These are phyloP conservation scores for Drosophila formosana DNA, from an alignment of 2,888 invertebrate species.

Conservation along the genomic window DNA sequence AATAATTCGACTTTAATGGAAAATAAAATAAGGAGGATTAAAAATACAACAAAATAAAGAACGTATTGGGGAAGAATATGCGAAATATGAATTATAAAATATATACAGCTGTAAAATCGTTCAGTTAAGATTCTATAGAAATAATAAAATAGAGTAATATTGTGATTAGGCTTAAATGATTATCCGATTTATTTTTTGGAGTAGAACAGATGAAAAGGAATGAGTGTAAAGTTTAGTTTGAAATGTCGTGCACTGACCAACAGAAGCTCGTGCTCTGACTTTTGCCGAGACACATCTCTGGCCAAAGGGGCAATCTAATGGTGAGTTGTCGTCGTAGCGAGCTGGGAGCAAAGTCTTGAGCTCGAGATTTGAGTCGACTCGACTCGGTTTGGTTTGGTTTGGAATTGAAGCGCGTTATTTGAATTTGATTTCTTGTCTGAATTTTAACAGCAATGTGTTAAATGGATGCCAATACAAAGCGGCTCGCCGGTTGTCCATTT, in stretches of 20 bases:
- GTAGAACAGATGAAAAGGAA: too few species aligned
- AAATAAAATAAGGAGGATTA: too few species aligned
- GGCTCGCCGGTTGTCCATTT: constrained; percentile 37
- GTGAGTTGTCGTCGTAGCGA: constrained; percentile 16
- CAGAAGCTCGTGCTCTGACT: neutral
- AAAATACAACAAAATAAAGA: too few species aligned
- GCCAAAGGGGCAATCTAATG: constrained; percentile 15
- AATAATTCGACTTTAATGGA: too few species aligned
- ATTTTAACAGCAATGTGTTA: constrained; percentile 82
- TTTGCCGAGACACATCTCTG: constrained; percentile 2
- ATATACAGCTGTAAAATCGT: too few species aligned
- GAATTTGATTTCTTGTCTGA: constrained; percentile 78
- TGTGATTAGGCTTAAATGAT: too few species aligned
- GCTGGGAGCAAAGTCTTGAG: neutral
- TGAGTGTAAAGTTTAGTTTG: too few species aligned
- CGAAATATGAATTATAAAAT: too few species aligned
- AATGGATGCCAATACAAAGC: constrained; percentile 78
- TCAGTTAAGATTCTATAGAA: too few species aligned
- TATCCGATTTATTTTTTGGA: too few species aligned
- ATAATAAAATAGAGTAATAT: too few species aligned
- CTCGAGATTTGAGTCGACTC: neutral
- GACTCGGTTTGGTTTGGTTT: constrained; percentile 10
- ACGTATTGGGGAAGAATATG: too few species aligned
- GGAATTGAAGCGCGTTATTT: constrained; percentile 76
- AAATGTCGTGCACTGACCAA: neutral